Conservation (phyloP, 2,888 invertebrate genomes). For the Machimus rusticus region DNA sequence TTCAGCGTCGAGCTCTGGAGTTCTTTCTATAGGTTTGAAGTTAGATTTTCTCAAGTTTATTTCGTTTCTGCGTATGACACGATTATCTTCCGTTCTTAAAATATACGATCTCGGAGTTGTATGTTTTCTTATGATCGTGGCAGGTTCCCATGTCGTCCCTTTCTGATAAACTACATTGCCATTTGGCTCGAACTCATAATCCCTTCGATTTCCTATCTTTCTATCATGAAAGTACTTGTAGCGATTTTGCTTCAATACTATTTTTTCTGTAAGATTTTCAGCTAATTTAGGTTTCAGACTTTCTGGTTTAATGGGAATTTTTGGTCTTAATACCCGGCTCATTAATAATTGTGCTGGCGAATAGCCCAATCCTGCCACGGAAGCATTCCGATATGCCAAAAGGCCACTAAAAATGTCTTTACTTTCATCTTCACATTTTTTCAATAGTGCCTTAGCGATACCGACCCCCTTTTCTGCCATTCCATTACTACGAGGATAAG, state of each 20-base stretch:
- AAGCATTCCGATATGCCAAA: not conserved
- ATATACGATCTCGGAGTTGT: too few relatives aligned
- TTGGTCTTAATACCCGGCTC: not conserved
- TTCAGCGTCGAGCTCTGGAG: too few relatives aligned
- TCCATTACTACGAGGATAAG: not conserved
- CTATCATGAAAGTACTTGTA: not conserved
- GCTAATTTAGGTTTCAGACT: not conserved
- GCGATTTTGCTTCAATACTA: not conserved
- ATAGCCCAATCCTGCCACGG: not conserved
- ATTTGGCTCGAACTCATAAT: too few relatives aligned
- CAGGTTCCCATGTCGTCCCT: too few relatives aligned
- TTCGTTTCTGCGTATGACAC: too few relatives aligned
- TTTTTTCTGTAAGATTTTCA: not conserved
- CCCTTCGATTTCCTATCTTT: not conserved
- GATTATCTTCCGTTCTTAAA: too few relatives aligned
- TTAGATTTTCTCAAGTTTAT: too few relatives aligned
- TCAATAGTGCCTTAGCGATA: not conserved
- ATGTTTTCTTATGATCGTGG: too few relatives aligned
- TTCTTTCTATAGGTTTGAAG: too few relatives aligned
- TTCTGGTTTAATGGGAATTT: not conserved
- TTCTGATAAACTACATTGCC: too few relatives aligned
- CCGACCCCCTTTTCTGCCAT: not conserved
- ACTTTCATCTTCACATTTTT: not conserved
- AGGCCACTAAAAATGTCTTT: not conserved
- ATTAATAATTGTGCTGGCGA: not conserved